Conservation (phyloP, 1,140 invertebrate species). For the Arion vulgaris region DNA sequence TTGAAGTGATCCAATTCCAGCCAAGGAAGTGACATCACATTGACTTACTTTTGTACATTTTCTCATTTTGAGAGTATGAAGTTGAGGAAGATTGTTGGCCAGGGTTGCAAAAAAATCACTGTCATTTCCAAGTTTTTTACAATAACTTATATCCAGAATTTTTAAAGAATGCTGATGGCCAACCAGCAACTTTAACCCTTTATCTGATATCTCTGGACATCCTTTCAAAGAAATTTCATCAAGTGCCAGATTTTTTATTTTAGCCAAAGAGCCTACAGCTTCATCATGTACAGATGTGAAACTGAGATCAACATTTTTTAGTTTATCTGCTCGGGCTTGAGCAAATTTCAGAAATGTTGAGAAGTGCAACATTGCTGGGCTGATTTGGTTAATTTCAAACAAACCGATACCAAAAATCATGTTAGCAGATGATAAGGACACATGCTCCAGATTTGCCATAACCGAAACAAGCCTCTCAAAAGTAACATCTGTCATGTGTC, state of each 20-base stretch:
- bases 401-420: constrained; percentile 32
- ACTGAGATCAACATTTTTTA: constrained; percentile 29
- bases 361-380: constrained; percentile 30
- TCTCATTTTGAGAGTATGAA: constrained; percentile 29
- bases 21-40: constrained; percentile 21
- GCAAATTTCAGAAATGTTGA: constrained; percentile 24
- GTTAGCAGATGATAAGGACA: constrained; percentile 23
- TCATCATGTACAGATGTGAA: constrained; percentile 23
- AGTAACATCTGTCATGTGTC: constrained; percentile 39
- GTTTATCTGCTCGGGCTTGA: neutral
- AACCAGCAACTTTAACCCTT: constrained; percentile 18
- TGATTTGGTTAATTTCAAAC: neutral
- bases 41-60: constrained; percentile 23
- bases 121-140: constrained; percentile 20
- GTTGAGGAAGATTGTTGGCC: constrained; percentile 26
- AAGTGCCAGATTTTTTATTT: neutral
- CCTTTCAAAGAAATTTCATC: constrained; percentile 19
- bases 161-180: constrained; percentile 13
- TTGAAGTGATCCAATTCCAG: constrained; percentile 6
- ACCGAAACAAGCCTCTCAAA: constrained; percentile 16
- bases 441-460: constrained; percentile 16
- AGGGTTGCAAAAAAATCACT: constrained; percentile 11
- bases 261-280: neutral
- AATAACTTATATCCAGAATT: constrained; percentile 20
- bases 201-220: constrained; percentile 24